Evolutionary conservation across 1,140 invertebrate genomes (phyloP).

Genomic region (Hirudo medicinalis): DNA sequence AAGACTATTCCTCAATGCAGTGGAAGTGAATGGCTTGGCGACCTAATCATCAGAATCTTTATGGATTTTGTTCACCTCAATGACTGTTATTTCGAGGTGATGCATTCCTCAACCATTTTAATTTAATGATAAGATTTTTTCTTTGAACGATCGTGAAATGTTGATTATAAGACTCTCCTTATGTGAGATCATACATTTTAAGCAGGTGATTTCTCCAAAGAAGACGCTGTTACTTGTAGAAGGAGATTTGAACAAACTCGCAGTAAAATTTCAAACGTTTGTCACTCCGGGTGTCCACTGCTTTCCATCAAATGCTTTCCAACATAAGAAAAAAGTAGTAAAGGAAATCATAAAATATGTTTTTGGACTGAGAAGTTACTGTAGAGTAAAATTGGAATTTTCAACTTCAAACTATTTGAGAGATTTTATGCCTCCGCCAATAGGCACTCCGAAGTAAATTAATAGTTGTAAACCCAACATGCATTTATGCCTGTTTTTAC

Average conservation of each 20-base stretch:
- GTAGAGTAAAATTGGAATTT: conserved; percentile 4
- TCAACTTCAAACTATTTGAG: conserved; percentile 12
- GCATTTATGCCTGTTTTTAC: not conserved
- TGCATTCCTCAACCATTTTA: not conserved
- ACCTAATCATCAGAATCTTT: conserved; percentile 16
- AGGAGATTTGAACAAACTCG: not conserved
- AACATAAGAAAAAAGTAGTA: not conserved
- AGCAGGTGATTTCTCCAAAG: not conserved
- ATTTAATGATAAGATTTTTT: not conserved
- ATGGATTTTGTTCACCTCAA: conserved; percentile 7
- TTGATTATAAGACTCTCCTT: too few species aligned
- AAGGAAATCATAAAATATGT: conserved; percentile 2
- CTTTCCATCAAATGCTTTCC: not conserved
- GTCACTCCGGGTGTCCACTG: conserved; percentile 7
- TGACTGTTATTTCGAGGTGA: conserved; percentile 12
- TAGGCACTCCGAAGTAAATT: not conserved
- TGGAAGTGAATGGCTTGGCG: not conserved
- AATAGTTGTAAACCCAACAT: not conserved
- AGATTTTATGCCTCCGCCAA: not conserved
- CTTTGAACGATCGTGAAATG: too few species aligned
- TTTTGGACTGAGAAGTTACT: not conserved
- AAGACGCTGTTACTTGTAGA: not conserved
- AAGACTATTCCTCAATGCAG: conserved; percentile 6
- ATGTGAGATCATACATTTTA: too few species aligned
- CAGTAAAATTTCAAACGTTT: not conserved